Base-by-base conservation (phyloP, 2,888 invertebrate genomes). In the Hirtodrosophila duncani region DNA sequence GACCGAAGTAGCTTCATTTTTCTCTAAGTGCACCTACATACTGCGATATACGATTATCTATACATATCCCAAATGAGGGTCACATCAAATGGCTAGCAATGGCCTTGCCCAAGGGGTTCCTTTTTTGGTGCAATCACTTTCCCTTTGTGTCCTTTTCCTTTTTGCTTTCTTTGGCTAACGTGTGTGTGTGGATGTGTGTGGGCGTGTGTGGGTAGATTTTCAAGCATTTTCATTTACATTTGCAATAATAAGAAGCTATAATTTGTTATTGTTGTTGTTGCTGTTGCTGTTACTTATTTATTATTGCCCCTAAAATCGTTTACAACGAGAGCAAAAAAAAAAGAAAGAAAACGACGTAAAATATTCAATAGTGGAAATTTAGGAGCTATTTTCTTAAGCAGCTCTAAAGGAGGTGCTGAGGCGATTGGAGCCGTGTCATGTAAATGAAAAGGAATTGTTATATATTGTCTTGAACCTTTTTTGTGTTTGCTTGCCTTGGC, bases 401-500 rank as follows among this genome's bases (percentile, higher is more conserved):
- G 13, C 26, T 11, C 14, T 17, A 20, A 8, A 18, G 21, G n/a
- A 14, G 21, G 18, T 6, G 29, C 17, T 30, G 38, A 14, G 30
- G 3, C n/a, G 18, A 6, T 2, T 2, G 29, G 1, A 5, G 17
- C 17, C 42, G 51, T 52, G 42, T 36, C 26, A 63, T 65, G 71
- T 59, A 71, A 71, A 71, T 65, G 67, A 50, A 59, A 75, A 67
- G 57, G 60, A 75, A 71, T 67, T 71, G 70, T 71, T 71, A 71
- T 75, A 75, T 71, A 71, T 71, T 71, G 77, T 63, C 65, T 63
- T 51, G 43, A 36, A 50, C 67, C 65, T 63, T 67, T 64, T 63
- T 36, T 11, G 14, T 17, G 31, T 39, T n/a, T n/a, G n/a, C n/a
- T n/a, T n/a, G n/a, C n/a, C n/a, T n/a, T n/a, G n/a, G n/a, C n/a